A percentile compares a stretch with the other conserved stretches of the same genome.
These are phyloP conservation scores for Poeciliopsis gracilis DNA, from an alignment of 2,797 vertebrate genomes.

Conservation along the genomic window DNA sequence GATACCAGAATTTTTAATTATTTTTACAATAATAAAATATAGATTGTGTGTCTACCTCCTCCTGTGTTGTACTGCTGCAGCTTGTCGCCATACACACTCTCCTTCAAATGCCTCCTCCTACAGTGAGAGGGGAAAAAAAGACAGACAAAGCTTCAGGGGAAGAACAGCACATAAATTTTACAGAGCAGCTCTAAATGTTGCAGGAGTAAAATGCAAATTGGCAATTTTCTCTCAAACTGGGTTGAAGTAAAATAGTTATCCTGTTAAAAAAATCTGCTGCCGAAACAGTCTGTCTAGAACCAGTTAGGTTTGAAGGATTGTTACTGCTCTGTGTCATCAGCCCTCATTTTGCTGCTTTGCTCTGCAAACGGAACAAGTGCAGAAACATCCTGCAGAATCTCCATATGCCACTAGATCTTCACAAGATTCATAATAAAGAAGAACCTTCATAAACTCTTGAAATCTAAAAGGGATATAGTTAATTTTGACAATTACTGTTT, in stretches of 20 bases:
- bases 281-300: constrained; percentile 28
- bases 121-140: constrained; percentile 5
- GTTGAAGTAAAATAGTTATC: constrained; percentile 34
- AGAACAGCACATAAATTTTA: constrained; percentile 18
- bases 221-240: constrained; percentile 38
- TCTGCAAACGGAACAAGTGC: background rate
- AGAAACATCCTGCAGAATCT: background rate
- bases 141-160: constrained; percentile 4
- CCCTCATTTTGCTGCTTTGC: background rate
- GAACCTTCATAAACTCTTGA: background rate
- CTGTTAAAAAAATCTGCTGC: background rate
- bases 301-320: constrained; percentile 20
- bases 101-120: constrained; percentile 91
- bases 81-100: constrained; percentile 92
- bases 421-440: background rate
- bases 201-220: constrained; percentile 51
- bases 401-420: background rate
- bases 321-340: constrained; percentile 1
- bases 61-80: constrained; percentile 94
- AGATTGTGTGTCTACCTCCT: constrained; percentile 77
- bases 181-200: constrained; percentile 30
- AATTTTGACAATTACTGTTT: background rate
- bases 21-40: background rate
- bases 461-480: background rate
- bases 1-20: background rate